Evolutionary conservation across 1,140 invertebrate species (phyloP).

Genomic region (Adoxophyes honmai): DNA sequence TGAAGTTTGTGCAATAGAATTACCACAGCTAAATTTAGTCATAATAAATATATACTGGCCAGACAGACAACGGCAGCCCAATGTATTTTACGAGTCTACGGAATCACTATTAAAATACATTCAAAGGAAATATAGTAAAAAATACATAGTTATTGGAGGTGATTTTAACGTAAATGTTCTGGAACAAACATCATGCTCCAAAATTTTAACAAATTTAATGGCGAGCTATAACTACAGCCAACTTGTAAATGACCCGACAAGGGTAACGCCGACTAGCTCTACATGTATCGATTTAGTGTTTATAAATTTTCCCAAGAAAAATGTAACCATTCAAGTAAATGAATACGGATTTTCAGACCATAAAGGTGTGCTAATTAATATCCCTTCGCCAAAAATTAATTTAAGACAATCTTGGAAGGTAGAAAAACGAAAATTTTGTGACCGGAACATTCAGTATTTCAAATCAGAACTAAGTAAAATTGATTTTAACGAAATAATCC

Average conservation of each 20-base stretch:
- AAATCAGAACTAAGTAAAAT: not conserved
- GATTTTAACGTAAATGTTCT: conserved; percentile 10
- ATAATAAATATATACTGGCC: not conserved
- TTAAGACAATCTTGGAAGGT: not conserved
- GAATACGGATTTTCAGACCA: conserved; percentile 7
- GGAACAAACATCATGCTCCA: not conserved
- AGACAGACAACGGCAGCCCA: not conserved
- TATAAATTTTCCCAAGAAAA: not conserved
- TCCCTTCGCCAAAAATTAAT: no score
- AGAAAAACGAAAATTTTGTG: not conserved
- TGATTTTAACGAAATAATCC: not conserved
- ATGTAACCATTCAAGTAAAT: not conserved
- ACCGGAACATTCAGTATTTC: not conserved
- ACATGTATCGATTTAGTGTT: conserved; percentile 12
- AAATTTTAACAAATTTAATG: not conserved
- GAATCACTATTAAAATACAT: not conserved
- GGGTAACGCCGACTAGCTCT: not conserved
- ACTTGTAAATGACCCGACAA: not conserved
- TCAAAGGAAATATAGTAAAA: conserved; percentile 5
- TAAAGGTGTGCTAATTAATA: not conserved
- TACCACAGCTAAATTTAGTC: not conserved
- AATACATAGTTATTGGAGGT: not conserved
- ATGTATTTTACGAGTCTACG: not conserved
- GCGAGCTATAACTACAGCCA: not conserved
- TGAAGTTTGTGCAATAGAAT: not conserved